Conservation (phyloP, 2,797 vertebrate genomes). For the Sternotherus odoratus region DNA sequence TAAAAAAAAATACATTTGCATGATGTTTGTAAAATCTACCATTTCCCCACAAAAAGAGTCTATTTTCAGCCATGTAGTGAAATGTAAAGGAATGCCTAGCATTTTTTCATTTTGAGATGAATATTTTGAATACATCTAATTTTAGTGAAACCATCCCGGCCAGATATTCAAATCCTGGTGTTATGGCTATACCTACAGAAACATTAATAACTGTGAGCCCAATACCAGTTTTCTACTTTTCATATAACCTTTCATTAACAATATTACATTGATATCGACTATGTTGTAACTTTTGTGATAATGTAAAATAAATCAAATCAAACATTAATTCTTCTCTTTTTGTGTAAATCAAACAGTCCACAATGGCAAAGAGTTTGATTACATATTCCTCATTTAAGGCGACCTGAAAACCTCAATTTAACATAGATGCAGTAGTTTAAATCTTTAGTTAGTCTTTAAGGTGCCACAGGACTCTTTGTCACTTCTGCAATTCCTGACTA, state of each 20-base stretch:
- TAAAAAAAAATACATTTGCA: not conserved
- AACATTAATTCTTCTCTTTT: not conserved
- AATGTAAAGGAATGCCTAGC: not conserved
- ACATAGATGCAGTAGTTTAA: not conserved
- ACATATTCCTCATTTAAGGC: not conserved
- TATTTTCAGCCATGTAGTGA: not conserved
- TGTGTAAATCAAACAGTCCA: not conserved
- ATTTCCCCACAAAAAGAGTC: not conserved
- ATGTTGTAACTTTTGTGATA: not conserved
- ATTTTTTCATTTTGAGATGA: not conserved
- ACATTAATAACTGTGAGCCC: not conserved
- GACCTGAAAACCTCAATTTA: not conserved
- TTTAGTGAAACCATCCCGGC: not conserved
- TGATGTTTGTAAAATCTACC: not conserved
- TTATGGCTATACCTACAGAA: not conserved
- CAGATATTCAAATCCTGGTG: not conserved
- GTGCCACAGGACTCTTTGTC: too few relatives aligned
- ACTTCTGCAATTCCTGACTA: too few relatives aligned
- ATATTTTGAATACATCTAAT: not conserved
- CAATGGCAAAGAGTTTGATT: not conserved
- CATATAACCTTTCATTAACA: not conserved
- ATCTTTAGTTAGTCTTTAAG: too few relatives aligned
- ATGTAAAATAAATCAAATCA: not conserved
- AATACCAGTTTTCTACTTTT: constrained; percentile 21
- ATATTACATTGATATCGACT: not conserved